phyloP scores from a whole-genome alignment of 2,113 vertebrate genomes.

The Toxostoma redivivum region DNA sequence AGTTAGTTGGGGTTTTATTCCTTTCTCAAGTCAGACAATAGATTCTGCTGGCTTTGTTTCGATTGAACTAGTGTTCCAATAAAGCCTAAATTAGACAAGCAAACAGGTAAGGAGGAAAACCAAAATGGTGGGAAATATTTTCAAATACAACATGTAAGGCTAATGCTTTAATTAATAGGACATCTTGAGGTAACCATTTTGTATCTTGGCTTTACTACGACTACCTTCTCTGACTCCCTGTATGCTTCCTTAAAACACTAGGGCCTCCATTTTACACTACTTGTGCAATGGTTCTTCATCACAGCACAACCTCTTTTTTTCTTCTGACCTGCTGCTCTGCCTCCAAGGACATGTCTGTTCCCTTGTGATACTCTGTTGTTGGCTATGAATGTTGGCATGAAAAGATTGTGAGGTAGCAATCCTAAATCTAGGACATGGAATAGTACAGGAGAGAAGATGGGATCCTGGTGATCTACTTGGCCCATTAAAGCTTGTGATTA shows the following conservation, averaged over 20 bases:
- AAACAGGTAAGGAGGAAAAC: not conserved
- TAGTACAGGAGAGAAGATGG: not conserved
- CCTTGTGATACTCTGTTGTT: not conserved
- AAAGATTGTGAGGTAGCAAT: not conserved
- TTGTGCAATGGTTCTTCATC: not conserved
- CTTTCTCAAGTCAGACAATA: not conserved
- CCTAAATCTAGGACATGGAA: not conserved
- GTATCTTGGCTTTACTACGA: not conserved
- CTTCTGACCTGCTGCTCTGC: not conserved
- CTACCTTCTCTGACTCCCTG: not conserved
- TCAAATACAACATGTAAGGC: not conserved
- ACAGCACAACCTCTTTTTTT: not conserved
- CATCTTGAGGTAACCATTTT: not conserved
- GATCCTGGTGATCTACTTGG: not conserved
- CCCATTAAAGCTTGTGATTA: not conserved
- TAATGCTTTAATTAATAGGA: not conserved
- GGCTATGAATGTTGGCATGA: not conserved
- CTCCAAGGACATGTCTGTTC: not conserved
- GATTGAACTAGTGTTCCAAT: not conserved
- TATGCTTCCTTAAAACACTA: not conserved
- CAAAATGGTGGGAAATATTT: not conserved
- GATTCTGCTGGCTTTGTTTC: not conserved
- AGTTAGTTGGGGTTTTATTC: fast-evolving
- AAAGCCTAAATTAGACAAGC: not conserved
- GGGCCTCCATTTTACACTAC: not conserved